Conservation (phyloP, 2,888 invertebrate species). For the Diaphora mendica region DNA sequence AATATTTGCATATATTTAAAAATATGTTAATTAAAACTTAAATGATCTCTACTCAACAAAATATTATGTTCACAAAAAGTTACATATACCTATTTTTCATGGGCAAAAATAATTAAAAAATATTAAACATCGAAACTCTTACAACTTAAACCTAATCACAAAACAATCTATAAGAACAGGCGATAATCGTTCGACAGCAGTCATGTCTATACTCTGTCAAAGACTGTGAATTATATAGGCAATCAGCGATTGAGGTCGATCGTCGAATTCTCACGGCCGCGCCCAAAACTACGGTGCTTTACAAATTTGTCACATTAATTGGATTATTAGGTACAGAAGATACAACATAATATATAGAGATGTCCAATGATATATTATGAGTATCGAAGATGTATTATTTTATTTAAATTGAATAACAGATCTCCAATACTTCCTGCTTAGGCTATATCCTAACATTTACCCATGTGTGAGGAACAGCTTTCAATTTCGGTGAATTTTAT, state of each 20-base stretch:
- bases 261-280: conserved; percentile 75
- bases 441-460: background rate
- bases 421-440: background rate
- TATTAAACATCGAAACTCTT: conserved; percentile 15
- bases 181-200: conserved; percentile 57
- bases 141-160: conserved; percentile 29
- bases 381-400: background rate
- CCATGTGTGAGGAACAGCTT: background rate
- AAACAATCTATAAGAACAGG: conserved; percentile 74
- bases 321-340: conserved; percentile 28
- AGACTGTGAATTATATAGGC: conserved; percentile 71
- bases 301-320: conserved; percentile 77
- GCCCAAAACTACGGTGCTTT: conserved; percentile 64
- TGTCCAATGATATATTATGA: conserved; percentile 2
- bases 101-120: background rate
- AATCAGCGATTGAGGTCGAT: conserved; percentile 71
- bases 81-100: no score
- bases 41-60: background rate
- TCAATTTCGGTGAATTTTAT: background rate
- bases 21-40: background rate
- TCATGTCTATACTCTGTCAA: conserved; percentile 74
- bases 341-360: conserved; percentile 10
- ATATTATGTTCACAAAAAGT: background rate
- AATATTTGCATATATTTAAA: background rate
- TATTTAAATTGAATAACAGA: background rate